phyloP scores from a whole-genome alignment of 1,140 invertebrate genomes.

The Mizuhopecten yessoensis region DNA sequence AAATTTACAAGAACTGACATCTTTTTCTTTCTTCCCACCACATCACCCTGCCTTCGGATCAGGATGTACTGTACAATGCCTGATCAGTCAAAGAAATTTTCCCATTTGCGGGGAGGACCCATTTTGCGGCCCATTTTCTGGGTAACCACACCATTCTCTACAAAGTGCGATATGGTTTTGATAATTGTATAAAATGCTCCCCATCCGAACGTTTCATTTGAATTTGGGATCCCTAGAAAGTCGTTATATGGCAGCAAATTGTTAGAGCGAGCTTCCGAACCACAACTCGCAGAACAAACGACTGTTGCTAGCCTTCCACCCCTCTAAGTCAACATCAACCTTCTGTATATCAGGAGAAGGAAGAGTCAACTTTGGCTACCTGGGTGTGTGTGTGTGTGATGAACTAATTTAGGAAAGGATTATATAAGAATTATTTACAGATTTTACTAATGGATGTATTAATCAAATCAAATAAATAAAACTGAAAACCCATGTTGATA shows the following conservation, averaged over 20 bases:
- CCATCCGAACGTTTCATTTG: background rate
- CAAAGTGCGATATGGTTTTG: conserved; percentile 16
- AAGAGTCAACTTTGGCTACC: background rate
- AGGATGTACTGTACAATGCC: background rate
- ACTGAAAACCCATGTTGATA: background rate
- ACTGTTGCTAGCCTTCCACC: background rate
- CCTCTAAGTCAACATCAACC: background rate
- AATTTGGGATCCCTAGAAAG: background rate
- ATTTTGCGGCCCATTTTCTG: background rate
- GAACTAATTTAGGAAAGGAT: background rate
- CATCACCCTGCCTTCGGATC: background rate
- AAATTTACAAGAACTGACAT: background rate
- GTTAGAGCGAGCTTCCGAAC: background rate
- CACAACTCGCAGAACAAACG: background rate
- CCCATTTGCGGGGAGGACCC: background rate
- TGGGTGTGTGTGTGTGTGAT: background rate
- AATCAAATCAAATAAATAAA: background rate
- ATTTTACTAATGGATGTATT: background rate
- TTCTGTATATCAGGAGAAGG: background rate
- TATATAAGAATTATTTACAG: background rate
- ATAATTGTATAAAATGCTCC: conserved; percentile 22
- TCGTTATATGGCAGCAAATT: conserved; percentile 13
- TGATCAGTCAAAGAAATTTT: background rate
- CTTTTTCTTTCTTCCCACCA: background rate
- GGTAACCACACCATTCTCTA: background rate